A percentile compares a stretch with the other conserved stretches of the same genome.
phyloP scores from a whole-genome alignment of 2,888 invertebrate species.

The Chrysolina oricalcia region DNA sequence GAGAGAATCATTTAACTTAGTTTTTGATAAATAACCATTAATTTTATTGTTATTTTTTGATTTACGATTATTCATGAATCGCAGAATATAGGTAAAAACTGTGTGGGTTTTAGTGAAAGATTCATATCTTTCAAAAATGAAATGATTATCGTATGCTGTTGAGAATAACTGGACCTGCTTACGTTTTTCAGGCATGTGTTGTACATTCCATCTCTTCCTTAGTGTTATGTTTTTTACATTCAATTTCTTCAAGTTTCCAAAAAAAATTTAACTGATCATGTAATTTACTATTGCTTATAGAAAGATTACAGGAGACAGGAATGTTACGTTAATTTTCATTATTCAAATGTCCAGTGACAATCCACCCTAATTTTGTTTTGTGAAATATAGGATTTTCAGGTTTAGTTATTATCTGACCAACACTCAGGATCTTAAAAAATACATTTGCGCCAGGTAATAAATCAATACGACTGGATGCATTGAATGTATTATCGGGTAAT shows the following conservation, averaged over 20 bases:
- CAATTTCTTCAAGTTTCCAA: background rate
- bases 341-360: background rate
- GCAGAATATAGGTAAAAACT: background rate
- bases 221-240: background rate
- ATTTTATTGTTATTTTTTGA: background rate
- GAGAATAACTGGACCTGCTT: background rate
- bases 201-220: background rate
- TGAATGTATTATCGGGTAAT: too few species aligned
- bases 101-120: background rate
- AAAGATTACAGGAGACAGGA: too few species aligned
- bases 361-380: conserved; percentile 9
- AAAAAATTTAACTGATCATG: background rate
- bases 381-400: background rate
- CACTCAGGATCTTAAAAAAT: conserved; percentile 33
- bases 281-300: background rate
- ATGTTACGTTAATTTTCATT: background rate
- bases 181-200: background rate
- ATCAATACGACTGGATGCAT: conserved; percentile 32
- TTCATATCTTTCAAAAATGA: background rate
- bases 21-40: background rate
- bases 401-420: background rate
- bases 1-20: background rate
- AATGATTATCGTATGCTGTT: background rate
- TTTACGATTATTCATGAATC: background rate
- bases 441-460: conserved; percentile 32